Conservation (phyloP, 2,113 vertebrate genomes). For the Odocoileus virginianus region DNA sequence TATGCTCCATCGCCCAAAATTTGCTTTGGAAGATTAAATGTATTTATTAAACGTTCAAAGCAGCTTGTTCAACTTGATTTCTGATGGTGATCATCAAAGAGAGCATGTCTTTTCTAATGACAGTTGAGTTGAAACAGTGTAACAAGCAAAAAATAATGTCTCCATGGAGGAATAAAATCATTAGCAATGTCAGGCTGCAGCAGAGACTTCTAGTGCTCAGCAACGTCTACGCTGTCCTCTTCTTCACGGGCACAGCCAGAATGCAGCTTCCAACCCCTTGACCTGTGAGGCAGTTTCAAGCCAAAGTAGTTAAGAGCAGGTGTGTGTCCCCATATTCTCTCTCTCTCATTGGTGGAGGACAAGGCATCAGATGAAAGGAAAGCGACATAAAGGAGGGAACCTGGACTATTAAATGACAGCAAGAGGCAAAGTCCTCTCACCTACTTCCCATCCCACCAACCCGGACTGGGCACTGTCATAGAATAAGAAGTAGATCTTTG, state of each 20-base stretch:
- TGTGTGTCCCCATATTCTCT: neutral
- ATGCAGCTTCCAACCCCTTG: neutral
- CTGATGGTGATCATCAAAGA: neutral
- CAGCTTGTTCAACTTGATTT: neutral
- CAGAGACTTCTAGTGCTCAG: neutral
- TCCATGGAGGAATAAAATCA: neutral
- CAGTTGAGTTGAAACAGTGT: neutral
- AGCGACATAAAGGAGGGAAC: neutral
- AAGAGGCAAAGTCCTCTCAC: neutral
- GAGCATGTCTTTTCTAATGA: neutral
- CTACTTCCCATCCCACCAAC: neutral
- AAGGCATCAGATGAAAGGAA: neutral
- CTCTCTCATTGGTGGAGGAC: neutral
- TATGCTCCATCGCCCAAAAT: neutral
- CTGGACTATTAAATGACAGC: neutral
- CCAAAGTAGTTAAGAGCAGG: neutral
- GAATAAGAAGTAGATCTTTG: neutral
- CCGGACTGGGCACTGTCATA: neutral
- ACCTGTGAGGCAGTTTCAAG: neutral
- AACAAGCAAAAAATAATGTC: neutral
- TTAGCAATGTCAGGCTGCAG: neutral
- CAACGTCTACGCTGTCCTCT: neutral
- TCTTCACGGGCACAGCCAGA: neutral
- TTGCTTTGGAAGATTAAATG: neutral
- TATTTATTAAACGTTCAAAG: neutral